These are phyloP conservation scores for Tinea semifulvella DNA, from an alignment of 2,888 invertebrate species.

Conservation along the genomic window DNA sequence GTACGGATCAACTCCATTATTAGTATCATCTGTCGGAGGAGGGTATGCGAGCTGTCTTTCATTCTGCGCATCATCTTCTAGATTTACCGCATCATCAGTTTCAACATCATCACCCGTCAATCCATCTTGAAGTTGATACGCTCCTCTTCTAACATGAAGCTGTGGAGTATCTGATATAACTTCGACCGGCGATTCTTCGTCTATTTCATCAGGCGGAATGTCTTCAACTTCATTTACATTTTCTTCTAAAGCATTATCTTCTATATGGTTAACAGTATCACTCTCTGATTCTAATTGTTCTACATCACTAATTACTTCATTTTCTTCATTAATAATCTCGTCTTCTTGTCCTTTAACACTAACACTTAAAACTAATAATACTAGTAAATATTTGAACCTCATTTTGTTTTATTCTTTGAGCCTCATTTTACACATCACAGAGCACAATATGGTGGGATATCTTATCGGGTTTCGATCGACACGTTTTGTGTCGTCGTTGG, in stretches of 20 bases:
- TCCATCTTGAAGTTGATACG: conserved; percentile 46
- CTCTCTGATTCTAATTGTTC: conserved; percentile 20
- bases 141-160: conserved; percentile 46
- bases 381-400: conserved; percentile 44
- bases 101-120: conserved; percentile 34
- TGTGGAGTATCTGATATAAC: conserved; percentile 29
- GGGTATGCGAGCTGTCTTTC: conserved; percentile 39
- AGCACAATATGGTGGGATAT: conserved; percentile 3
- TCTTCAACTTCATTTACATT: neutral
- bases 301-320: conserved; percentile 23
- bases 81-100: conserved; percentile 27
- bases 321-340: conserved; percentile 30
- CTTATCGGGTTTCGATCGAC: conserved; percentile 19
- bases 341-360: conserved; percentile 47
- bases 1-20: conserved; percentile 27
- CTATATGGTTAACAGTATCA: conserved; percentile 18
- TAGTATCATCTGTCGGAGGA: conserved; percentile 31
- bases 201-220: neutral
- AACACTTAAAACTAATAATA: conserved; percentile 41
- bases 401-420: conserved; percentile 33
- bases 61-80: conserved; percentile 34
- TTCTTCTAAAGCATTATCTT: conserved; percentile 25
- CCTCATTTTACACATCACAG: conserved; percentile 7
- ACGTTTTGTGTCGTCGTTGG: conserved; percentile 41
- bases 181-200: conserved; percentile 30